These are phyloP conservation scores for Nycteola revayana DNA, from an alignment of 2,888 invertebrate genomes.

Conservation along the genomic window DNA sequence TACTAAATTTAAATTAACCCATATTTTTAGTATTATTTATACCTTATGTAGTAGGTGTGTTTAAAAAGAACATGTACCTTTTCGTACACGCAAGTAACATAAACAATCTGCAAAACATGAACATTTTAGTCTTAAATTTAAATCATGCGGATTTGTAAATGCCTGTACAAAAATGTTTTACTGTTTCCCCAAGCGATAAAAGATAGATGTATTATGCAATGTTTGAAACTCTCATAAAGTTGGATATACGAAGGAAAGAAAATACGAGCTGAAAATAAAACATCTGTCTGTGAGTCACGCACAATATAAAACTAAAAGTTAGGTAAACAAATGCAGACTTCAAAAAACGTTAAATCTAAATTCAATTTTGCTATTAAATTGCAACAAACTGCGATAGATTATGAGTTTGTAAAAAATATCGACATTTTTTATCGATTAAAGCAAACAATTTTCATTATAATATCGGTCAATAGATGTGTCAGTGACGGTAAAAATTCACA, in stretches of 20 bases:
- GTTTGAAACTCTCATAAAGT: conserved; percentile 63
- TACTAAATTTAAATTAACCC: too few relatives aligned
- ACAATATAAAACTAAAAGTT: conserved; percentile 58
- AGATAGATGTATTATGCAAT: conserved; percentile 61
- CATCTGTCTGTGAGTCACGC: conserved; percentile 65
- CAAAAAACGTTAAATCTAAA: conserved; percentile 39
- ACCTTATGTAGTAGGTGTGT: too few relatives aligned
- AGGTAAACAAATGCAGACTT: conserved; percentile 57
- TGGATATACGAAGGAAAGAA: conserved; percentile 57
- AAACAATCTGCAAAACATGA: conserved; percentile 7
- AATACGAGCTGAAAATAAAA: conserved; percentile 62
- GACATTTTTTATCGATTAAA: too few relatives aligned
- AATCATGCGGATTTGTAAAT: conserved; percentile 11
- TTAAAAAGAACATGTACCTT: too few relatives aligned
- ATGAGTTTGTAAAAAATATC: too few relatives aligned
- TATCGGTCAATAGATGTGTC: too few relatives aligned
- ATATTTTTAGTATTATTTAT: too few relatives aligned
- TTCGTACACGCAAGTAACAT: too few relatives aligned
- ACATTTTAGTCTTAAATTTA: conserved; percentile 12
- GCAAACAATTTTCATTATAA: too few relatives aligned
- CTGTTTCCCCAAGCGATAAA: conserved; percentile 45
- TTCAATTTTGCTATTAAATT: conserved; percentile 35
- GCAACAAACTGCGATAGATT: conserved; percentile 14
- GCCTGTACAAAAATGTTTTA: conserved; percentile 31
- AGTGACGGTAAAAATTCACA: too few relatives aligned